Evolutionary conservation across 2,888 invertebrate genomes (phyloP), one percentile per base, ranked within the genome.

Genomic region (Julus scanicus): DNA sequence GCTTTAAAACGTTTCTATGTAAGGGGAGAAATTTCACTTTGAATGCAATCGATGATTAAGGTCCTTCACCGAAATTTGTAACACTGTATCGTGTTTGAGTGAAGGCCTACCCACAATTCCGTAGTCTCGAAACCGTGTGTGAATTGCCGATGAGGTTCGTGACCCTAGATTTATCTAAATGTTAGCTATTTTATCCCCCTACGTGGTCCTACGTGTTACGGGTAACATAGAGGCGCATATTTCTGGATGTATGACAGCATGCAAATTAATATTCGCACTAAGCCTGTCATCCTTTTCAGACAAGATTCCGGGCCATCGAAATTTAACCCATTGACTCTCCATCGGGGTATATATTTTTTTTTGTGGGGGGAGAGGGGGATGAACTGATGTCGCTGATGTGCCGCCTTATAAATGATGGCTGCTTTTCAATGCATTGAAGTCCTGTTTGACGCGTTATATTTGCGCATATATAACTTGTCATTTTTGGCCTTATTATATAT

Each of bases 391-490:
- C 80, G 80, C 20, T 85, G 85, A 49, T 48, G 49, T 48, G 85
- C 85, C 85, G 85, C 44, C 85, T 85, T 85, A 85, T 85, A 85
- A 85, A 85, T 85, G 85, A 85, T 85, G 44, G 85, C 49, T 85
- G 85, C 80, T 37, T 80, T 80, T 80, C 80, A 80, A 15, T 8
- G 44, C 85, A 85, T 85, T 85, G 29, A 48, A 85, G 85, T 44
- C 85, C 85, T 48, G 44, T 39, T 85, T 85, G 85, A 85, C 85
- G 85, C 85, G 85, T 85, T 85, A 49, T 85, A 48, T 44, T 48
- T 85, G 85, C 85, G 44, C 85, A 85, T 85, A 85, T 85, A 85
- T 85, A 85, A 85, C 85, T 85, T 85, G 85, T 85, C 85, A 85
- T 85, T 85, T 85, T 85, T 85, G 49, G 48, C 85, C 85, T 85